phyloP scores from a whole-genome alignment of 2,888 invertebrate genomes.

The Alloscopus bannaensis region DNA sequence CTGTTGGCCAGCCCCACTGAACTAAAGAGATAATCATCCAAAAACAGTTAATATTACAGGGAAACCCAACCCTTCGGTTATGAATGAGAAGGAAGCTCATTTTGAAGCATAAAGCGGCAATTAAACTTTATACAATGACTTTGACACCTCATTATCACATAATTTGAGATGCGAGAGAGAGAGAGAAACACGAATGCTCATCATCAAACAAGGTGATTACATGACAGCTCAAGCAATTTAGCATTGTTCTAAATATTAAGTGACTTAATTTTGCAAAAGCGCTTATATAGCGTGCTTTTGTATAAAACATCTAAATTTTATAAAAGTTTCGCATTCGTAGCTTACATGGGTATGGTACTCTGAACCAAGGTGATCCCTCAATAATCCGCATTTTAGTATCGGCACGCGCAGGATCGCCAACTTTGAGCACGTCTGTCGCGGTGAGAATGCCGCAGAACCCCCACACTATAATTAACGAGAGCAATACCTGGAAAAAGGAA shows the following conservation, averaged over 20 bases:
- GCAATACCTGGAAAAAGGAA: slow-evolving; percentile 79
- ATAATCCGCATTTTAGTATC: slow-evolving; percentile 84
- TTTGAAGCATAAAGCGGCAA: neutral
- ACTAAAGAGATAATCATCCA: slow-evolving; percentile 76
- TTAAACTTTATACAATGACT: neutral
- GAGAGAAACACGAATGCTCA: neutral
- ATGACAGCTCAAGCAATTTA: neutral
- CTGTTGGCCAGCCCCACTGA: slow-evolving; percentile 85
- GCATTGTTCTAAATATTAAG: neutral
- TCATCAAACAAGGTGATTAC: neutral
- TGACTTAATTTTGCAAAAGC: neutral
- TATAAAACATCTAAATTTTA: neutral
- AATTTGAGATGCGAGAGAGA: neutral
- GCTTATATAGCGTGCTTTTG: neutral
- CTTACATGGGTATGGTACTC: slow-evolving; percentile 86
- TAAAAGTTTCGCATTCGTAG: neutral
- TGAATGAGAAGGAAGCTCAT: neutral
- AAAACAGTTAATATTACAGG: neutral
- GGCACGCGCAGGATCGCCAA: slow-evolving; percentile 83
- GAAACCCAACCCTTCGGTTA: no score
- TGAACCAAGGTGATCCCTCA: slow-evolving; percentile 86
- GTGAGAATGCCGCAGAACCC: slow-evolving; percentile 84
- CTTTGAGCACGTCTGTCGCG: slow-evolving; percentile 80
- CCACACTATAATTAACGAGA: slow-evolving; percentile 88
- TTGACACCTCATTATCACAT: neutral